These are phyloP conservation scores for Dromiciops gliroides DNA, from an alignment of 2,113 vertebrate genomes.

Conservation along the genomic window DNA sequence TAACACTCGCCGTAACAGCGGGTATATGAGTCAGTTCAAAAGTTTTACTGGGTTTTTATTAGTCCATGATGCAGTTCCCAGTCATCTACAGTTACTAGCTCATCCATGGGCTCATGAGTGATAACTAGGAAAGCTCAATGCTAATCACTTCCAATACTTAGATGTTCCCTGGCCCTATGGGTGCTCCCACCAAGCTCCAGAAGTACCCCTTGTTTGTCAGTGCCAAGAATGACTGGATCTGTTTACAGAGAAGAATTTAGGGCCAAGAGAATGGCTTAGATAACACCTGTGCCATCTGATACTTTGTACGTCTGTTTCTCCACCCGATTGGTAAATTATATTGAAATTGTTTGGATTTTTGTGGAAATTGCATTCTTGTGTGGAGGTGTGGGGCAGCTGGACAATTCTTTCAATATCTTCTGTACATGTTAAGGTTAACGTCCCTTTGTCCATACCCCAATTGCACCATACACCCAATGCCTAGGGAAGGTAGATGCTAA, in stretches of 20 bases:
- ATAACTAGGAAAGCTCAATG: background rate
- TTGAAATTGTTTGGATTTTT: background rate
- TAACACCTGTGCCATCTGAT: background rate
- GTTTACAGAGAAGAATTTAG: background rate
- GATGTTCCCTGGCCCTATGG: background rate
- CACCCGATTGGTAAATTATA: accelerated
- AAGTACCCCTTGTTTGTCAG: background rate
- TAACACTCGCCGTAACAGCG: constrained; percentile 45
- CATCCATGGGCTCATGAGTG: constrained; percentile 28
- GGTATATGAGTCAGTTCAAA: constrained; percentile 69
- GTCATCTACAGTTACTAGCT: constrained; percentile 41
- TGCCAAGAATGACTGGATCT: background rate
- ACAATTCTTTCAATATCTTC: constrained; percentile 4
- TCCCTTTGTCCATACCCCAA: background rate
- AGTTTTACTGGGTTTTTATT: constrained; percentile 76
- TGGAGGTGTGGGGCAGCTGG: background rate
- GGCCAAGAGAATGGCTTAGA: background rate
- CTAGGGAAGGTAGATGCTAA: constrained; percentile 40
- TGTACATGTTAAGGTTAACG: background rate
- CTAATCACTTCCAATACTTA: constrained; percentile 19
- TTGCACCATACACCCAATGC: background rate
- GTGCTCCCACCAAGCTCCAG: constrained; percentile 2
- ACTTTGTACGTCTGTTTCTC: background rate
- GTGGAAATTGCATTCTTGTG: background rate
- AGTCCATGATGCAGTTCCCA: constrained; percentile 16